Evolutionary conservation across 2,797 vertebrate genomes (phyloP).

Genomic region (Chelon auratus): DNA sequence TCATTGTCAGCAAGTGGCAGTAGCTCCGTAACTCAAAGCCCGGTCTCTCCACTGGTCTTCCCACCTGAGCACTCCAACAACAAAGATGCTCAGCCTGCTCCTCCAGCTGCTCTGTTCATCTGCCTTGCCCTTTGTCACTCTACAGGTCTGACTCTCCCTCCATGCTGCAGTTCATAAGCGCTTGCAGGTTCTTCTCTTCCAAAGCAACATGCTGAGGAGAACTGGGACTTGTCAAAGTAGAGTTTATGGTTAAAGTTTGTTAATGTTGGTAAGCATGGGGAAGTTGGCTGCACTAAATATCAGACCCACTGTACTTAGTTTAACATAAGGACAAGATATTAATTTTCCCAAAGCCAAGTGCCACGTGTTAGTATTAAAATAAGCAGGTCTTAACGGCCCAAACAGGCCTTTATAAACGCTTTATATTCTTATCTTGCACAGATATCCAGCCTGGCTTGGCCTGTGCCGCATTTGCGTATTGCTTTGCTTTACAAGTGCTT

Average conservation of each 20-base stretch:
- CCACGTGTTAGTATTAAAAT: not conserved
- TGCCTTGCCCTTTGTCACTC: conserved; percentile 41
- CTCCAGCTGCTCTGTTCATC: conserved; percentile 58
- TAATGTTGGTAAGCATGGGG: not conserved
- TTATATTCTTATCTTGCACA: not conserved
- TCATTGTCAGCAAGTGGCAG: conserved; percentile 70
- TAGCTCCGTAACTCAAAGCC: conserved; percentile 70
- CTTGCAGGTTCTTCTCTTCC: conserved; percentile 35
- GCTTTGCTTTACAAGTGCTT: not conserved
- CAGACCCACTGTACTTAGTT: not conserved
- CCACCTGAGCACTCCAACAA: conserved; percentile 58
- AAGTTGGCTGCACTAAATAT: not conserved
- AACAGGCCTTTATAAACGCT: not conserved
- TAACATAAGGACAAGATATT: not conserved
- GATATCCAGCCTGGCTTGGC: not conserved
- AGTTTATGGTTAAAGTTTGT: conserved; percentile 31
- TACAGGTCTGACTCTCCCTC: conserved; percentile 28
- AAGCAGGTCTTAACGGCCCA: not conserved
- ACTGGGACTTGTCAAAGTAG: conserved; percentile 16
- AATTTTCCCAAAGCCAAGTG: not conserved
- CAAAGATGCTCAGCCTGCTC: conserved; percentile 48
- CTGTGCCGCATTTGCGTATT: not conserved
- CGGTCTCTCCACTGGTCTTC: conserved; percentile 42
- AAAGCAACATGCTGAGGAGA: conserved; percentile 42
- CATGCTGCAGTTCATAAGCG: conserved; percentile 29